Base-by-base conservation (phyloP, 2,113 vertebrate species). In the Periophthalmus modestus region DNA sequence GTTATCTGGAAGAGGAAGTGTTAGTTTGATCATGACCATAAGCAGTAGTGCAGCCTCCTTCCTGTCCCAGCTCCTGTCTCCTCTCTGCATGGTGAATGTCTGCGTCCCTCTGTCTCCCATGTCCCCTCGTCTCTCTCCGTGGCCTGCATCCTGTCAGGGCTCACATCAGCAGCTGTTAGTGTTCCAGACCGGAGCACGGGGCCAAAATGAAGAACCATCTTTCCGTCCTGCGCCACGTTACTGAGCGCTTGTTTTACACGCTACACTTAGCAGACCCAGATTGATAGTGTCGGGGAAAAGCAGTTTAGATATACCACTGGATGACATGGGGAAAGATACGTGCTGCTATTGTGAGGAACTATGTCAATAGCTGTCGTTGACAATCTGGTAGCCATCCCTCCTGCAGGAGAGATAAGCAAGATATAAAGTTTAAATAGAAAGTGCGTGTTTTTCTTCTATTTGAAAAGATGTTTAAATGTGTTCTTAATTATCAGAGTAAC, bases 151-250 rank as follows among this genome's bases (percentile, higher is more conserved):
- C 82, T 67, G 78, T 87, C 84, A 87, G 81, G 80, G 78, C 74
- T 75, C 82, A 90, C 72, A 80, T 87, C 83, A 83, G 82, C 88
- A 90, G 82, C 88, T 88, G 85, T 78, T 83, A 48, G 71, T 12
- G 10, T 76, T 83, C 82, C 69, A 82, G 77, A 79, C 73, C 75
- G 52, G 71, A 85, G 82, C 75, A 69, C 47, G 75, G 68, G 80
- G 71, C 70, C 46, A 87, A 81, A 62, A 72, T 80, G 73, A 79
- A 72, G 77, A 88, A 84, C 21, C 74, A 86, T 79, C 74, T 77
- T 82, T 83, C 74, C 77, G 81, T 79, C 39, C 65, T 59, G 71
- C 21, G 73, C 83, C 78, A 75, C 78, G 66, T 83, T 81, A 80
- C 55, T 75, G 59, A 89, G 71, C 63, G 69, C 71, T 75, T 75